Conservation (phyloP, 2,113 vertebrate species). For the Brachionichthys hirsutus region DNA sequence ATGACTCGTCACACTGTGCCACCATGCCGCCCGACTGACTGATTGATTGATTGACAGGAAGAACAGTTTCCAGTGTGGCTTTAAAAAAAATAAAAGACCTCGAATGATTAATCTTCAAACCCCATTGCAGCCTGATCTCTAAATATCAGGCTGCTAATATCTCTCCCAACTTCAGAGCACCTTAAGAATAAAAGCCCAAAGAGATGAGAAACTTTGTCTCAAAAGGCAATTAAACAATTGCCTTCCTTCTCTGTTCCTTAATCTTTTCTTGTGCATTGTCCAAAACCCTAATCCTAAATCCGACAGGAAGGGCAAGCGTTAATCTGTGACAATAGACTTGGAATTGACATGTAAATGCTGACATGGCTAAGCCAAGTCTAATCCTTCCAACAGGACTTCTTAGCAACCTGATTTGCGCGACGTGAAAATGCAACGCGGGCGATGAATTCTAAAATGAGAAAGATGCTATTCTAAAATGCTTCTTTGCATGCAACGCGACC, state of each 20-base stretch:
- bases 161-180: not conserved
- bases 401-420: constrained; percentile 18
- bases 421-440: constrained; percentile 27
- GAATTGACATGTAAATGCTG: constrained; percentile 78
- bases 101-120: not conserved
- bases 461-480: constrained; percentile 17
- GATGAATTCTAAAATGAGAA: constrained; percentile 7
- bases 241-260: constrained; percentile 44
- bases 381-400: constrained; percentile 65
- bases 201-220: constrained; percentile 21
- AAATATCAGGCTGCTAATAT: not conserved
- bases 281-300: constrained; percentile 69
- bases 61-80: too few relatives aligned
- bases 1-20: too few relatives aligned
- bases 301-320: constrained; percentile 58
- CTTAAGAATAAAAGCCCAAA: not conserved
- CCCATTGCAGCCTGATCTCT: not conserved
- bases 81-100: too few relatives aligned
- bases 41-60: too few relatives aligned
- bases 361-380: constrained; percentile 71
- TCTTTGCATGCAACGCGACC: not conserved
- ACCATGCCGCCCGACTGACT: too few relatives aligned
- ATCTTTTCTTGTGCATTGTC: constrained; percentile 58
- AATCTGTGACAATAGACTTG: constrained; percentile 66
- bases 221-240: constrained; percentile 42